Conservation (phyloP, 2,888 invertebrate genomes). For the Elmis aenea region DNA sequence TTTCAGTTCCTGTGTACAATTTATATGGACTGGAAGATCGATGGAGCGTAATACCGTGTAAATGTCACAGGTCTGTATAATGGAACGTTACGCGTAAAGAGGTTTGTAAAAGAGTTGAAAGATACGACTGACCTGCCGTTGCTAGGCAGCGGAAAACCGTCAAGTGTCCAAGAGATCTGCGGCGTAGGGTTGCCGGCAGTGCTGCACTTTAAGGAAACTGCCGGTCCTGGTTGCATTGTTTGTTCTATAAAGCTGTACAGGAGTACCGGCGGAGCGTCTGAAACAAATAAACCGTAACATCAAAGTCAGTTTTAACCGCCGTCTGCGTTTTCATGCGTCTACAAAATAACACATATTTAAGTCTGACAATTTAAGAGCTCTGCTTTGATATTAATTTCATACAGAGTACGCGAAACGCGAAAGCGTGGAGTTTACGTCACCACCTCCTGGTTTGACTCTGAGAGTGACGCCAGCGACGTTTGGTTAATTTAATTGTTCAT, state of each 20-base stretch:
- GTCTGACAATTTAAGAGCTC: no score
- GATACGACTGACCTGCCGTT: conserved; percentile 48
- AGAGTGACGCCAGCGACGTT: conserved; percentile 4
- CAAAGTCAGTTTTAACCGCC: no score
- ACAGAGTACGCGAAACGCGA: no score
- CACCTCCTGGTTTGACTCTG: no score
- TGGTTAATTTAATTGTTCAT: conserved; percentile 11
- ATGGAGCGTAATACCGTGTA: no score
- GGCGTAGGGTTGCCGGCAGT: conserved; percentile 74
- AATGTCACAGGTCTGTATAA: no score
- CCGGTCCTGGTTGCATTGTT: conserved; percentile 72
- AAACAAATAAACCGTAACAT: conserved; percentile 29
- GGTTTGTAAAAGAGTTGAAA: background rate
- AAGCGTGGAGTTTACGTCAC: no score
- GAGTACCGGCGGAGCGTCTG: conserved; percentile 71
- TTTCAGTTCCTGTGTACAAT: no score
- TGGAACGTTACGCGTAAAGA: no score
- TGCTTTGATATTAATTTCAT: conserved; percentile 7
- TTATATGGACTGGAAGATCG: no score
- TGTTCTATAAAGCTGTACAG: conserved; percentile 73
- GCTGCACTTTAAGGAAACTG: conserved; percentile 71
- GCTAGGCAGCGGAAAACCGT: conserved; percentile 65
- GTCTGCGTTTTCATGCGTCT: background rate
- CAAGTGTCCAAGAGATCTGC: conserved; percentile 69
- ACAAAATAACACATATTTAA: no score